Evolutionary conservation across 2,888 invertebrate genomes (phyloP), one percentile per base, ranked within the genome.

Genomic region (Cacoxenus indagator): DNA sequence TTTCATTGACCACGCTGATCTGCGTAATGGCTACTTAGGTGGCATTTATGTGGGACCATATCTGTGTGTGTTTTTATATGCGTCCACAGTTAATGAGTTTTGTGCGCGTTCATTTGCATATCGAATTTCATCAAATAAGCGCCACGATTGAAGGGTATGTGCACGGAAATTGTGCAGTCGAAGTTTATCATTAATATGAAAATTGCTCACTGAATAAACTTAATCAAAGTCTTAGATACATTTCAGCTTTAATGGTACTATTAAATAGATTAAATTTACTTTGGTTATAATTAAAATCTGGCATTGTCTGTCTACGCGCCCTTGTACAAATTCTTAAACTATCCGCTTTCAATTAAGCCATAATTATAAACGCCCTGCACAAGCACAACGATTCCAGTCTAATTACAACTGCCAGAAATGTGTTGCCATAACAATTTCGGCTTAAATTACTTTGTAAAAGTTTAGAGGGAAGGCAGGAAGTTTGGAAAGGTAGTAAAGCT

Each of bases 1-100:
- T 65, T 48, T 67, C 46, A 46, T 6, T 45, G 55, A 70, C 68
- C 64, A 46, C 62, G 61, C 65, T 54, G 19, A 8, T 4, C 17
- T 68, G 68, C 61, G 64, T 55, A 70, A 70, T 31, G 22, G 8
- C 59, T 59, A 59, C 59, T 59, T 59, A 59, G 59, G 59, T 59
- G 59, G 59, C 59, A 31, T 19, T 14, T 27, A 59, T 31, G 19
- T 24, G 4, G 11, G 22, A 2, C 24, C 1, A 22, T 51, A 11
- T 51, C 4, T 4, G 1, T 24, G n/a, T 51, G 6, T 51, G 19
- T 22, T 19, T 51, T 4, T 54, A 14, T 4, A 14, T 54, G 11
- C 14, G 26, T n/a, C n/a, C n/a, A n/a, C n/a, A n/a, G n/a, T n/a
- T n/a, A n/a, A n/a, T n/a, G n/a, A n/a, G n/a, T n/a, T n/a, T n/a